A percentile compares a stretch with the other conserved stretches of the same genome.
Evolutionary conservation across 1,140 invertebrate species (phyloP).

Genomic region (Phthorimaea operculella): DNA sequence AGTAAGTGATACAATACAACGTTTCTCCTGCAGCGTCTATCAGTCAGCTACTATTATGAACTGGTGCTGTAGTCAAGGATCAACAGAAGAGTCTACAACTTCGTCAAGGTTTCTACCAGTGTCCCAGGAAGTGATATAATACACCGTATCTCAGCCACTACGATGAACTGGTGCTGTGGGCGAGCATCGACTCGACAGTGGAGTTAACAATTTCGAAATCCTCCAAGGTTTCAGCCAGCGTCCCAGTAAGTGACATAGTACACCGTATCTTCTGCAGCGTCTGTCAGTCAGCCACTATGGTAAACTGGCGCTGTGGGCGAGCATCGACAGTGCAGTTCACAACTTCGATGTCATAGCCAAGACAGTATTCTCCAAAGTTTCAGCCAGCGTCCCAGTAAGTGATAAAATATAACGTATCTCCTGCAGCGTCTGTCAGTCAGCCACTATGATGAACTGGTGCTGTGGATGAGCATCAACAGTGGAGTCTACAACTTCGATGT

Average conservation of each 20-base stretch:
- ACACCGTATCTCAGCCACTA: too few species aligned
- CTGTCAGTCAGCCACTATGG: too few species aligned
- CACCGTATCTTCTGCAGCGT: too few species aligned
- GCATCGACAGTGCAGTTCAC: too few species aligned
- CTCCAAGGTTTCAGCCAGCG: constrained; percentile 28
- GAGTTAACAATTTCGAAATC: constrained; percentile 31
- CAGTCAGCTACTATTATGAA: constrained; percentile 37
- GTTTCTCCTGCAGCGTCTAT: constrained; percentile 31
- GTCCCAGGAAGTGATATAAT: constrained; percentile 43
- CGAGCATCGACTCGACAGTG: constrained; percentile 26
- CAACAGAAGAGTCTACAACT: constrained; percentile 28
- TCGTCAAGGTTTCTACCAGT: constrained; percentile 28
- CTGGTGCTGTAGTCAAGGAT: constrained; percentile 30
- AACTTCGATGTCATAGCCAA: constrained; percentile 36
- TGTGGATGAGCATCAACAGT: too few species aligned
- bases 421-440: too few species aligned
- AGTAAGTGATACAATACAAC: too few species aligned
- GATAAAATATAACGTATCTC: constrained; percentile 43
- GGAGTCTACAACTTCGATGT: constrained; percentile 35
- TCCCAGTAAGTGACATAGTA: constrained; percentile 41
- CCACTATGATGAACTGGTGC: too few species aligned
- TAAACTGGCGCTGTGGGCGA: too few species aligned
- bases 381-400: too few species aligned
- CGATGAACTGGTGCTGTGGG: constrained; percentile 34
- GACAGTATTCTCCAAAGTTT: constrained; percentile 31